Evolutionary conservation across 2,113 vertebrate genomes (phyloP).

Genomic region (Petroica traversi): DNA sequence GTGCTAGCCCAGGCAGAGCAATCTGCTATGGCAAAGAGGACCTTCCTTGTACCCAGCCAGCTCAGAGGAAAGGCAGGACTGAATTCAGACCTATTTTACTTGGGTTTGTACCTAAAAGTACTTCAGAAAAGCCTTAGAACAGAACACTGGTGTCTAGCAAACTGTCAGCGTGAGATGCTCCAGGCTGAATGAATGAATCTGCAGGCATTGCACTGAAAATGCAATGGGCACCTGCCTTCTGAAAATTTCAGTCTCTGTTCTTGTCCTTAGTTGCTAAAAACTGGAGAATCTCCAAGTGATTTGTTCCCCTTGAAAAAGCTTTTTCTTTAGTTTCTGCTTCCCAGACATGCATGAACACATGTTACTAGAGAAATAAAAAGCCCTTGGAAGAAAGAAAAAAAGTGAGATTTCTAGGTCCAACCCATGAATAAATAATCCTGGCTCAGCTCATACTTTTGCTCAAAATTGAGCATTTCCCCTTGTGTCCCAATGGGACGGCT

Average conservation of each 20-base stretch:
- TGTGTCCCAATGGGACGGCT: not conserved
- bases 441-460: not conserved
- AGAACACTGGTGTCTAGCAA: not conserved
- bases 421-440: constrained; percentile 32
- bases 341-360: not conserved
- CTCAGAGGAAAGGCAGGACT: not conserved
- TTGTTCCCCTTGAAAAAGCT: not conserved
- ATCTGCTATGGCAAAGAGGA: not conserved
- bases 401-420: not conserved
- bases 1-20: not conserved
- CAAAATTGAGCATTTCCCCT: constrained; percentile 11
- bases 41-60: not conserved
- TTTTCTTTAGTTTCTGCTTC: not conserved
- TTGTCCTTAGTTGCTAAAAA: not conserved
- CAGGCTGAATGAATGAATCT: not conserved
- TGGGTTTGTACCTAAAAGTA: not conserved
- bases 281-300: not conserved
- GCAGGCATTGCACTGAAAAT: not conserved
- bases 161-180: not conserved
- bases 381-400: not conserved
- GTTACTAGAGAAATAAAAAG: not conserved
- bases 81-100: not conserved
- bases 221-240: not conserved
- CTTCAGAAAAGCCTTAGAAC: not conserved
- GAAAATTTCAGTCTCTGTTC: not conserved